Evolutionary conservation across 2,113 vertebrate genomes (phyloP).

Genomic region (Oenanthe oenanthe): DNA sequence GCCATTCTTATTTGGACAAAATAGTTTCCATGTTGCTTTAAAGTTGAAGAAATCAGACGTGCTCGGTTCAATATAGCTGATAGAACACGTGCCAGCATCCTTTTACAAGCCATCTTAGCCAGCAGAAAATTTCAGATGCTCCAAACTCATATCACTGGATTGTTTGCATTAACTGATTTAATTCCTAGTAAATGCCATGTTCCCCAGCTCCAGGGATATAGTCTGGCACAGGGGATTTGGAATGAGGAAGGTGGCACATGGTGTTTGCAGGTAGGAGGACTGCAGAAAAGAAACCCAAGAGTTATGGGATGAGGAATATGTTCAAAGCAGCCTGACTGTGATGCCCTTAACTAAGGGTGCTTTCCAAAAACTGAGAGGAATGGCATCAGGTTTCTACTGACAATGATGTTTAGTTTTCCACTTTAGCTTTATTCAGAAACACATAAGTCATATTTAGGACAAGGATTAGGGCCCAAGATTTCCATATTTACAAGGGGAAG

Average conservation of each 20-base stretch:
- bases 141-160: background rate
- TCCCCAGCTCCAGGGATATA: background rate
- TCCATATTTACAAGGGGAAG: background rate
- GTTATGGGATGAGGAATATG: background rate
- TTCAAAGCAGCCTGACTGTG: background rate
- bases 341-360: background rate
- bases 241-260: background rate
- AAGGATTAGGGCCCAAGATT: background rate
- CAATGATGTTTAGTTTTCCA: background rate
- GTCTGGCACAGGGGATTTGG: background rate
- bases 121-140: background rate
- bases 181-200: background rate
- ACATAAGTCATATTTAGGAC: background rate
- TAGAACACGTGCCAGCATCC: background rate
- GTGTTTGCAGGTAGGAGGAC: background rate
- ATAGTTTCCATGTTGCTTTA: background rate
- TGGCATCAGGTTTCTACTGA: background rate
- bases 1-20: background rate
- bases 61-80: rapidly evolving
- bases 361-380: background rate
- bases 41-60: background rate
- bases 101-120: background rate
- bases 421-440: background rate
- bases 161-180: background rate
- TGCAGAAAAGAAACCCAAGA: background rate